phyloP scores from a whole-genome alignment of 2,888 invertebrate genomes.

The Lacanobia wlatinum region DNA sequence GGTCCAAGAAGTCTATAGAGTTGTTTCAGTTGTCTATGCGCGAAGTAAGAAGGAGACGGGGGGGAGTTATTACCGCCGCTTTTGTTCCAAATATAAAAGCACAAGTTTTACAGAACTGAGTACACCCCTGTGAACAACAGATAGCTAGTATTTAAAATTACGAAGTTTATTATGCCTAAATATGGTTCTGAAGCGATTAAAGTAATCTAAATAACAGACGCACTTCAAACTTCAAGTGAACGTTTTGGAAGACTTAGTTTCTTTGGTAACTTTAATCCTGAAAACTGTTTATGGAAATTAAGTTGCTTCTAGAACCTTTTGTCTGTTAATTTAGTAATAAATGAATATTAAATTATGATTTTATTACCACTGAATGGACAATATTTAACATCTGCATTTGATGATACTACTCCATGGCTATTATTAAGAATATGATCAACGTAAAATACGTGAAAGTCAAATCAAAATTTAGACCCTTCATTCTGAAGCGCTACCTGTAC shows the following conservation, averaged over 20 bases:
- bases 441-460: neutral
- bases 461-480: neutral
- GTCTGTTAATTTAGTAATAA: neutral
- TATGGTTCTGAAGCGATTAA: slow-evolving; percentile 48
- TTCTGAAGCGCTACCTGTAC: neutral
- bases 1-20: slow-evolving; percentile 79
- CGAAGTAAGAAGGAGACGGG: slow-evolving; percentile 71
- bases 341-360: neutral
- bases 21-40: slow-evolving; percentile 80
- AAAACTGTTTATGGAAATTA: slow-evolving; percentile 41
- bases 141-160: slow-evolving; percentile 69
- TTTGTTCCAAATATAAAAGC: slow-evolving; percentile 83
- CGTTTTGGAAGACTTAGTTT: slow-evolving; percentile 27
- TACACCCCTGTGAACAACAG: slow-evolving; percentile 72
- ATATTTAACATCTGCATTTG: neutral
- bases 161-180: slow-evolving; percentile 65
- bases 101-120: slow-evolving; percentile 81
- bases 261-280: slow-evolving; percentile 50
- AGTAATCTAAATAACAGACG: slow-evolving; percentile 37
- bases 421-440: no score
- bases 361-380: neutral
- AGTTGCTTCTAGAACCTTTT: neutral
- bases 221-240: slow-evolving; percentile 34
- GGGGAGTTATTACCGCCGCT: slow-evolving; percentile 83
- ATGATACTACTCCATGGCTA: no score